phyloP scores from a whole-genome alignment of 2,888 invertebrate species.

The Heliconius sara region DNA sequence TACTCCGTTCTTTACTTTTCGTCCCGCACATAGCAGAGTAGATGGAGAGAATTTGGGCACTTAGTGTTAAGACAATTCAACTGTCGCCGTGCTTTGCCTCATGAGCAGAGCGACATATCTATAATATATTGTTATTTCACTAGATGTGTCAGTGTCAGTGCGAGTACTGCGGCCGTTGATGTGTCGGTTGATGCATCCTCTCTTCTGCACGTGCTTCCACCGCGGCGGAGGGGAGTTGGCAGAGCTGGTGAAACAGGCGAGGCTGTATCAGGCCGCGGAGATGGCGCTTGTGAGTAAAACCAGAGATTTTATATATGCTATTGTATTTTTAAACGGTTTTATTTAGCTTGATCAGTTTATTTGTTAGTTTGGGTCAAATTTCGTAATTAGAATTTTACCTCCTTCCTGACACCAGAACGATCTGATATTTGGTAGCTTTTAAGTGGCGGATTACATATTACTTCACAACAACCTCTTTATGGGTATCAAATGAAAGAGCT shows the following conservation, averaged over 20 bases:
- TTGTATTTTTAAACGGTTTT: too few species aligned
- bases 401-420: too few species aligned
- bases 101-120: neutral
- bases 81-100: neutral
- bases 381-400: too few species aligned
- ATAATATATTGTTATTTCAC: neutral
- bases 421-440: too few species aligned
- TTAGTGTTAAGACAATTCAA: neutral
- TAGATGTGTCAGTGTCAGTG: constrained; percentile 89
- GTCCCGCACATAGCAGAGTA: neutral
- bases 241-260: constrained; percentile 84
- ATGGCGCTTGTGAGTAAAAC: constrained; percentile 82
- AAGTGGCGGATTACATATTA: too few species aligned
- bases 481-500: too few species aligned
- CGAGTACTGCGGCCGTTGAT: constrained; percentile 84
- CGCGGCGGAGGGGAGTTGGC: constrained; percentile 82
- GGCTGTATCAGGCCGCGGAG: constrained; percentile 87
- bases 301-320: neutral
- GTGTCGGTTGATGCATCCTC: constrained; percentile 88
- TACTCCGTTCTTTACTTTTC: too few species aligned
- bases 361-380: too few species aligned
- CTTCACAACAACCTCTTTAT: too few species aligned
- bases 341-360: too few species aligned
- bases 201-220: constrained; percentile 90
- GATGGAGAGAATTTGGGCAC: neutral